Evolutionary conservation across 2,113 vertebrate genomes (phyloP), one percentile per base, ranked within the genome.

Genomic region (Tragelaphus buxtoni): DNA sequence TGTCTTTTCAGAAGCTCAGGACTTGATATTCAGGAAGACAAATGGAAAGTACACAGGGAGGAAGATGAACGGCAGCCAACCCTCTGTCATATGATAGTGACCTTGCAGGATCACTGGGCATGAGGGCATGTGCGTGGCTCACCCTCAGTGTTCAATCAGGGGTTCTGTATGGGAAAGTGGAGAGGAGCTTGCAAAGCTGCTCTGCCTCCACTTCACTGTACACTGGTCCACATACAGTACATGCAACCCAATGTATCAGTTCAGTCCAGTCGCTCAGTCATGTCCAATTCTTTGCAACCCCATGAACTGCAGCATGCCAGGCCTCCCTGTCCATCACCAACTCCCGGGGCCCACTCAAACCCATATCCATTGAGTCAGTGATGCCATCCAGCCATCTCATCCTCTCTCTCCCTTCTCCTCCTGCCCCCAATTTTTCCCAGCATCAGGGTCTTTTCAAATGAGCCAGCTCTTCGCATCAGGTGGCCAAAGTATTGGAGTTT

Each of bases 301-400:
- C n/a, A 69, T 35, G n/a, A 63, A 22, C 4, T 10, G 4, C n/a
- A 69, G 17, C n/a, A 69, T 0, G 0, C 4, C n/a, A 69, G n/a
- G n/a, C 4, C 63, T 69, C 63, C 17, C n/a, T 69, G 63, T 69
- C 63, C 17, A 69, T 69, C 63, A 69, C n/a, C 4, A 20, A 69
- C 4, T 20, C 18, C 17, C 2, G 9, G 63, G n/a, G 63, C n/a
- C 9, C 4, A 69, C 63, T 17, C 9, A 69, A 20, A 69, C 9
- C 9, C 63, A 35, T 35, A 18, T 10, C 63, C 4, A 20, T 0
- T 69, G n/a, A 69, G n/a, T 69, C 0, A 0, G 17, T 69, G 63
- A 69, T 35, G 17, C 17, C 63, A 11, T 69, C 63, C 2, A 35
- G 9, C 17, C 4, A 35, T 35, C 63, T 69, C 63, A 69, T 35